Base-by-base conservation (phyloP, 2,888 invertebrate species). In the Platycheirus rosarum region DNA sequence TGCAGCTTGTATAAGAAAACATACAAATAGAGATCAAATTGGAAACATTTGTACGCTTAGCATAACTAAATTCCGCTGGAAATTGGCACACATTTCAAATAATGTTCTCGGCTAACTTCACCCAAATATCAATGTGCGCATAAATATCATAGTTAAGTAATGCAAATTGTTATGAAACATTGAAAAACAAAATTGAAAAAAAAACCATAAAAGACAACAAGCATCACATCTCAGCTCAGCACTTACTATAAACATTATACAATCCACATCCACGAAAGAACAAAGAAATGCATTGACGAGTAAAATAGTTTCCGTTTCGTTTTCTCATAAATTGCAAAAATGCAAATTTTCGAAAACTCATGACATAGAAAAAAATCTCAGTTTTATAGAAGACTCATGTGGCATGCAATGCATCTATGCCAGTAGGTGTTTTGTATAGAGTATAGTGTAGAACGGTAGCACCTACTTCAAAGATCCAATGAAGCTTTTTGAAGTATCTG, bases 281-380 rank as follows among this genome's bases (percentile, higher is more conserved):
- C 48, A 63, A 63, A 63, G 48, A 63, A 63, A 48, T 35, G 53
- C 57, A 74, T 74, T 68, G 74, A 79, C 62, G 68, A 62, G 57
- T 60, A 60, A 65, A 69, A 69, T 75, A 79, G 63, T 69, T 69
- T 49, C 51, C 74, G 51, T 76, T 57, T 70, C 46, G 57, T 55
- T 63, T 75, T 75, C 63, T 75, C 75, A 79, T 79, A 80, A 75
- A 76, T 75, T 75, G 63, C 75, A 51, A 80, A 51, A 80, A 80
- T 80, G 76, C 70, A 76, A 76, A 80, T 80, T 60, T 80, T 80
- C 65, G 57, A 76, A 70, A 76, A 80, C 65, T 76, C 79, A 75
- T 80, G 79, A 76, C 79, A 80, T 76, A 80, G 70, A n/a, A 75
- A 70, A 76, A 77, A 70, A 63, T 60, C 69, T 46, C 63, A 68